A percentile compares a stretch with the other conserved stretches of the same genome.
Conservation (phyloP, 2,797 vertebrate species). For the Trichosurus vulpecula region DNA sequence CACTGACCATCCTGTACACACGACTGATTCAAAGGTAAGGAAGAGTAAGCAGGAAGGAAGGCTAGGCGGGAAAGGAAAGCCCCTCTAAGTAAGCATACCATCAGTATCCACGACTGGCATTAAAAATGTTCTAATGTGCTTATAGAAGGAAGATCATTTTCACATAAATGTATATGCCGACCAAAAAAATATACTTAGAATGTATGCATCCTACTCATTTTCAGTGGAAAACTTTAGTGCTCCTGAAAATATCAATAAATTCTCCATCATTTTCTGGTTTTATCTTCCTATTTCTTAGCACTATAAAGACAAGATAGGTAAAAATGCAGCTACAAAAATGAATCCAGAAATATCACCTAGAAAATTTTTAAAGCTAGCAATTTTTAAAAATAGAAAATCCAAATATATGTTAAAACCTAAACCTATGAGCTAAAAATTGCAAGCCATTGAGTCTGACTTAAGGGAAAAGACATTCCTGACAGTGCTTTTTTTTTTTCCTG, state of each 20-base stretch:
- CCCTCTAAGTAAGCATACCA: neutral
- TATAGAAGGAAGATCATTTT: neutral
- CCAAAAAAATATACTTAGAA: neutral
- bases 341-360: neutral
- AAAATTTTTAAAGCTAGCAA: slow-evolving; percentile 1
- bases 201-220: neutral
- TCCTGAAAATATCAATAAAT: slow-evolving; percentile 52
- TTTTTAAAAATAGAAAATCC: neutral
- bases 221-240: slow-evolving; percentile 28
- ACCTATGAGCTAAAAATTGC: slow-evolving; percentile 7
- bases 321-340: slow-evolving; percentile 62
- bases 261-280: slow-evolving; percentile 56
- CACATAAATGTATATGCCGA: neutral
- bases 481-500: fast-evolving
- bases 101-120: neutral
- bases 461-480: neutral
- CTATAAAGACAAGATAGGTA: slow-evolving; percentile 30
- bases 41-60: neutral
- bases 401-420: neutral
- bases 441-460: neutral
- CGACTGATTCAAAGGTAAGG: neutral
- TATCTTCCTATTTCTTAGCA: slow-evolving; percentile 42
- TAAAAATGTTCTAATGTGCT: neutral
- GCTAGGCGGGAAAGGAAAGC: neutral
- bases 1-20: neutral